phyloP scores from a whole-genome alignment of 2,113 vertebrate genomes.

The pig (Sus scrofa) region DNA sequence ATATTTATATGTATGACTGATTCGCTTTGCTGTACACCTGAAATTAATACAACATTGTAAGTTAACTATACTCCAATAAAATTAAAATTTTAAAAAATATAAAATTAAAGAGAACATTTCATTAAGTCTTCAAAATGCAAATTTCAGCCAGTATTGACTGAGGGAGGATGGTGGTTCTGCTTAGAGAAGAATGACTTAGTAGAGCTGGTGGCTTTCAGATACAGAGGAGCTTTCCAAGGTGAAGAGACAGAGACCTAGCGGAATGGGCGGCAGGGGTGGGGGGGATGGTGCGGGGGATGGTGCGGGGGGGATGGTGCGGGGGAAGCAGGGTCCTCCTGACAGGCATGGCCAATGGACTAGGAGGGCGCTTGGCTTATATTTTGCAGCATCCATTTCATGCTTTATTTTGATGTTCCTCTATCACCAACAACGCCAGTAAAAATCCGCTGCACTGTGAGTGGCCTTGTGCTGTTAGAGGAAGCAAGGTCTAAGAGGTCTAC shows the following conservation, averaged over 20 bases:
- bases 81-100: no score
- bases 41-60: no score
- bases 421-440: neutral
- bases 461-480: neutral
- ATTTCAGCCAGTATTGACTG: neutral
- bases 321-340: neutral
- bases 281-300: no score
- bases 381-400: neutral
- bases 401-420: neutral
- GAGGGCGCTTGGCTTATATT: neutral
- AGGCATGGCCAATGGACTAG: accelerated
- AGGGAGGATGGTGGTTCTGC: neutral
- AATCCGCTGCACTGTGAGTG: neutral
- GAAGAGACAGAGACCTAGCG: neutral
- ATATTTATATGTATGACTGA: no score
- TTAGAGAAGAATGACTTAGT: neutral
- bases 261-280: no score
- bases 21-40: no score
- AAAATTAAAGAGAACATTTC: neutral
- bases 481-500: neutral
- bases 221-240: neutral
- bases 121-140: neutral
- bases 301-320: no score
- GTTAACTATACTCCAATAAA: no score
- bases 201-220: neutral